Conservation (phyloP, 2,888 invertebrate genomes). For the Endomychus coccineus region DNA sequence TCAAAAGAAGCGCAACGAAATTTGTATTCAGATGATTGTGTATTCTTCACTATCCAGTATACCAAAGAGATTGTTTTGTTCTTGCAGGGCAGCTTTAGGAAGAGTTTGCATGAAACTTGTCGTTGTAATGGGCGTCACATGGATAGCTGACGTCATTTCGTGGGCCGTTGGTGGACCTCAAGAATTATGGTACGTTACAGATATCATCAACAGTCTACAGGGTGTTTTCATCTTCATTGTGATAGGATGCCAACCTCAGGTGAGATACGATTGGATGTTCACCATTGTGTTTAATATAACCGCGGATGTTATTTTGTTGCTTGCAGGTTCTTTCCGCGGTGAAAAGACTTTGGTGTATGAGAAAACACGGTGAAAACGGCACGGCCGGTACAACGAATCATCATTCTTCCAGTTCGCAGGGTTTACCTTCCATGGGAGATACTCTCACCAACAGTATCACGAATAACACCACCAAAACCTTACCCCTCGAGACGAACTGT, state of each 20-base stretch:
- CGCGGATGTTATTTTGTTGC: not conserved
- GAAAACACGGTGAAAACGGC: constrained; percentile 44
- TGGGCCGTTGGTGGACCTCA: constrained; percentile 77
- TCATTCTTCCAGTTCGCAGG: constrained; percentile 71
- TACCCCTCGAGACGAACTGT: constrained; percentile 51
- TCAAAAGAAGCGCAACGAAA: no score
- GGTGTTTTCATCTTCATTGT: constrained; percentile 85
- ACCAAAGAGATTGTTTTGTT: no score
- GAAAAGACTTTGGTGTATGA: constrained; percentile 54
- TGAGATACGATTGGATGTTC: constrained; percentile 29
- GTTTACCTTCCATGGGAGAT: constrained; percentile 73
- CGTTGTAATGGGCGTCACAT: constrained; percentile 71
- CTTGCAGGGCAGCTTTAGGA: constrained; percentile 67
- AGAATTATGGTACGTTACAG: constrained; percentile 76
- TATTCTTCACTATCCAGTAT: not conserved
- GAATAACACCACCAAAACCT: constrained; percentile 47
- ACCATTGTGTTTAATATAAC: constrained; percentile 8
- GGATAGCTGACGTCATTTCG: constrained; percentile 76
- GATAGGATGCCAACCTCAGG: constrained; percentile 83
- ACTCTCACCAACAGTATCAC: constrained; percentile 65
- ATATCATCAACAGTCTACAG: constrained; percentile 78
- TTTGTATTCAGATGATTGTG: not conserved
- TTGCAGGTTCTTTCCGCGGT: constrained; percentile 57
- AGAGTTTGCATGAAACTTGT: constrained; percentile 81
- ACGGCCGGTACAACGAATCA: constrained; percentile 57